Base-by-base conservation (phyloP, 2,888 invertebrate genomes). In the Lasioglossum lativentre region DNA sequence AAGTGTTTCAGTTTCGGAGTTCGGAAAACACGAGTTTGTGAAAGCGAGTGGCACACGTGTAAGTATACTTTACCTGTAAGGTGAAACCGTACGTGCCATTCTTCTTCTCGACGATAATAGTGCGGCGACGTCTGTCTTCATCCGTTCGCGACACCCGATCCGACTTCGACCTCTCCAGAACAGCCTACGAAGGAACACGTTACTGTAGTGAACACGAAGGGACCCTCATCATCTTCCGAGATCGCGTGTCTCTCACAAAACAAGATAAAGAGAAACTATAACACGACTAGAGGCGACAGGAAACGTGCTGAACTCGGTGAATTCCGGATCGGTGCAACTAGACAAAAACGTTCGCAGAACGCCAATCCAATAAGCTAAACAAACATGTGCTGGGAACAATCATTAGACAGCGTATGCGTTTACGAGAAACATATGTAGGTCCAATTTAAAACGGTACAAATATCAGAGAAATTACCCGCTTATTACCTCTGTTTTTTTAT, bases 51-150 rank as follows among this genome's bases (percentile, higher is more conserved):
- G n/a, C n/a, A 72, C 47, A 78, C 80, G 71, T 42, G 74, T 6
- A 59, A 4, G 47, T 14, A 10, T 77, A 76, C 59, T 34, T 81
- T 94, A 97, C 97, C 96, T 97, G 99, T 63, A 99, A 96, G 0
- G 99, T 99, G 95, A 99, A 99, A 23, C 99, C 99, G 95, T 98
- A 99, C 47, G 98, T 98, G 71, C 97, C 97, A 94, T 97, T 98
- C 94, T 97, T 98, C 95, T 98, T 98, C 95, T 99, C 98, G 8
- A 98, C 97, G 85, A 99, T 98, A 85, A 99, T 99, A 27, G 99
- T 98, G 70, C 99, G 96, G 85, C 98, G 96, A 34, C 98, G 96
- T 92, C 98, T 97, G 95, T 99, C 98, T 92, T 98, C 98, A 90
- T 98, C 98, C 14, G 97, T 97, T 92, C 97, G 97, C 45, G 97